Evolutionary conservation across 2,797 vertebrate species (phyloP).

Genomic region (Parauchenoglanis punctatus): DNA sequence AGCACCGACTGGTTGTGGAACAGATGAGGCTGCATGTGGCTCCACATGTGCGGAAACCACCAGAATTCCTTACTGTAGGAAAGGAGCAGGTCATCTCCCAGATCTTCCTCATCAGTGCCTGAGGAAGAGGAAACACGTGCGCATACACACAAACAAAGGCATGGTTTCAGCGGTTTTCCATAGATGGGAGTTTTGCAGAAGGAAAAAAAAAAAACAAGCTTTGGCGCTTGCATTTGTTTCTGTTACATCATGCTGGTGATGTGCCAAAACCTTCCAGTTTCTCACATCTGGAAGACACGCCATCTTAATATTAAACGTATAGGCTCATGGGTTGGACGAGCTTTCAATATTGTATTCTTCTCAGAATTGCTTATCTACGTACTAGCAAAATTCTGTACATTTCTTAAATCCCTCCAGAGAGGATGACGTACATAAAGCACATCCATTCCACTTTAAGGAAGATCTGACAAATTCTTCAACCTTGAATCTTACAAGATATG

Average conservation of each 20-base stretch:
- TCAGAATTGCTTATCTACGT: not conserved
- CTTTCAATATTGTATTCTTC: not conserved
- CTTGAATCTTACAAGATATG: not conserved
- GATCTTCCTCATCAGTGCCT: slow-evolving; percentile 96
- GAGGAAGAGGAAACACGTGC: slow-evolving; percentile 18
- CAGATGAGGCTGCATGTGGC: slow-evolving; percentile 97
- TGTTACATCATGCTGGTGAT: not conserved
- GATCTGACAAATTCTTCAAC: not conserved
- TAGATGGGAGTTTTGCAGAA: not conserved
- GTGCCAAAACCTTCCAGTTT: not conserved
- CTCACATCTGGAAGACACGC: not conserved
- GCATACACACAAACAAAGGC: not conserved
- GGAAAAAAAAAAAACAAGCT: too few relatives aligned
- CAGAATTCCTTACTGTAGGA: slow-evolving; percentile 95
- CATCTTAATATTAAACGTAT: not conserved
- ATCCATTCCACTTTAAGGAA: not conserved
- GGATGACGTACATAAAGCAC: not conserved
- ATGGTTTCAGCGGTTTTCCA: not conserved
- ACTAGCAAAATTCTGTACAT: not conserved
- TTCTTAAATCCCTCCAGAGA: not conserved
- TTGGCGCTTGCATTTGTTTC: not conserved
- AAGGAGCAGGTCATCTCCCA: slow-evolving; percentile 93
- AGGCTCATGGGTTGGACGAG: not conserved
- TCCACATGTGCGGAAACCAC: slow-evolving; percentile 99
- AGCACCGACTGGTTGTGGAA: slow-evolving; percentile 98